Evolutionary conservation across 2,113 vertebrate species (phyloP).

Genomic region (Galbula dea): DNA sequence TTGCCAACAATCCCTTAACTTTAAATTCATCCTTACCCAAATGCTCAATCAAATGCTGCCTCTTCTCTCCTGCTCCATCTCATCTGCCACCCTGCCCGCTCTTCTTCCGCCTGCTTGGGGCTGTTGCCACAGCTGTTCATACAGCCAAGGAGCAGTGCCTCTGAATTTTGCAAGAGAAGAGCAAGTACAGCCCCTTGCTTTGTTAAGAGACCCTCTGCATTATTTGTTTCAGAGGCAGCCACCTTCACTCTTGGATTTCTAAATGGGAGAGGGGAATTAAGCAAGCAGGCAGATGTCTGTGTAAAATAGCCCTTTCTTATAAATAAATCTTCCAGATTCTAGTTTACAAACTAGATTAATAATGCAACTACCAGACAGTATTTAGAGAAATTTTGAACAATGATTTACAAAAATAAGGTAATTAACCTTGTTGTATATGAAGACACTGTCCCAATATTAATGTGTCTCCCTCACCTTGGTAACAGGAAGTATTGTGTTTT

Average conservation of each 20-base stretch:
- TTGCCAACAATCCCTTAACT: not conserved
- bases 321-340: constrained; percentile 15
- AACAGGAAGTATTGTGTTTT: not conserved
- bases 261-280: constrained; percentile 3
- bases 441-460: not conserved
- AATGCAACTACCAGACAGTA: not conserved
- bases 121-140: constrained; percentile 45
- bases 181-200: not conserved
- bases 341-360: not conserved
- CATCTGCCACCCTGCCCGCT: not conserved
- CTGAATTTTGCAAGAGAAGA: constrained; percentile 66
- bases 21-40: constrained; percentile 33
- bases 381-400: not conserved
- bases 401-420: not conserved
- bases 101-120: not conserved
- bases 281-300: not conserved
- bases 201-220: not conserved
- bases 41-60: constrained; percentile 50
- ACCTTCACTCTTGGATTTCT: not conserved
- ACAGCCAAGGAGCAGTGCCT: constrained; percentile 16
- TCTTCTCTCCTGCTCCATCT: not conserved
- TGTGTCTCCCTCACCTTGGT: not conserved
- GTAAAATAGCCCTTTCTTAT: not conserved
- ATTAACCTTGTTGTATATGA: not conserved
- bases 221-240: constrained; percentile 34